These are phyloP conservation scores for Lamprologus speciosus DNA, from an alignment of 2,113 vertebrate species.

Conservation along the genomic window DNA sequence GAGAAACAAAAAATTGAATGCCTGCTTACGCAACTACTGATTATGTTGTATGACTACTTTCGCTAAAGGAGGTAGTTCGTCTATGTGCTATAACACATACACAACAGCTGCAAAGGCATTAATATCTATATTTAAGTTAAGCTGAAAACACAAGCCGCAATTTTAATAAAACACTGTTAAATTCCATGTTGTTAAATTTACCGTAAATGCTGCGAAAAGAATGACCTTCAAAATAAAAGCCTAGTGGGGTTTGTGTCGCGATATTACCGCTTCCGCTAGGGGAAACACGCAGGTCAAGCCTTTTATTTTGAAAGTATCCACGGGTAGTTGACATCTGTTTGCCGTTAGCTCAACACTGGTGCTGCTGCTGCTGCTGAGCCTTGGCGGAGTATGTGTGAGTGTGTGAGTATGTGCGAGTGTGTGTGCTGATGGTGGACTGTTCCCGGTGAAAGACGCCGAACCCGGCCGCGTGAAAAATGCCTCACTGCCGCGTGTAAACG, in stretches of 20 bases:
- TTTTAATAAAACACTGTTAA: neutral
- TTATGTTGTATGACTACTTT: neutral
- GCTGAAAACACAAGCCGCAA: neutral
- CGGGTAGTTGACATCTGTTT: neutral
- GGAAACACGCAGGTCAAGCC: neutral
- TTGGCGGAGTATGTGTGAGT: neutral
- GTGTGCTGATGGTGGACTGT: constrained; percentile 14
- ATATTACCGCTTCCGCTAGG: neutral
- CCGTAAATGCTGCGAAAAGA: neutral
- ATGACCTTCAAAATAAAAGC: neutral
- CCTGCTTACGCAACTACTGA: neutral
- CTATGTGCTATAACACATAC: neutral
- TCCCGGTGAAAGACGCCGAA: constrained; percentile 25
- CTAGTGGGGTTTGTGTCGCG: neutral
- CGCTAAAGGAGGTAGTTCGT: neutral
- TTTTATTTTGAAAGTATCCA: neutral
- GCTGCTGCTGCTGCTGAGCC: constrained; percentile 13
- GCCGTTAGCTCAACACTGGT: neutral
- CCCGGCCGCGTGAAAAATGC: constrained; percentile 30
- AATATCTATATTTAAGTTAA: neutral
- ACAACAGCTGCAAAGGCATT: neutral
- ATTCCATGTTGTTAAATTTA: neutral
- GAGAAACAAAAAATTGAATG: neutral
- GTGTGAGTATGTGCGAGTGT: neutral
- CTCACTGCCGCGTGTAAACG: constrained; percentile 18